Percentiles rank a stretch among this genome's conserved stretches.
These are phyloP conservation scores for Todiramphus chloris DNA, from an alignment of 2,113 vertebrate species.

Conservation along the genomic window DNA sequence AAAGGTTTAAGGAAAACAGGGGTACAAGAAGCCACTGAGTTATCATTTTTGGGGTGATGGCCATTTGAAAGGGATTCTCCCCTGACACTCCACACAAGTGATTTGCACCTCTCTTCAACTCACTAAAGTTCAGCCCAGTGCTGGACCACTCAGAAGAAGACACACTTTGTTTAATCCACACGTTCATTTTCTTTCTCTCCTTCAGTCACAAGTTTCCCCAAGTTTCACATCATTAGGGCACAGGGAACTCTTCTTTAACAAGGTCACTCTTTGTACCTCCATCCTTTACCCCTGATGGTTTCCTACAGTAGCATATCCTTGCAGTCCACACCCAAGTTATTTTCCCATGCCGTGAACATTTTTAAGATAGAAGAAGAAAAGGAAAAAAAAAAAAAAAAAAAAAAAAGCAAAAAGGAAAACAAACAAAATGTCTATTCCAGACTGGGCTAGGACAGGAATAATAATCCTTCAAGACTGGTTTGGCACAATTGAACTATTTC, in stretches of 20 bases:
- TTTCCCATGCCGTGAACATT: no score
- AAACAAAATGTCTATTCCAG: slow-evolving; percentile 31
- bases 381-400: background rate
- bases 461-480: slow-evolving; percentile 38
- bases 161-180: background rate
- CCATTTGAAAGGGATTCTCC: background rate
- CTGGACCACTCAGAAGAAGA: background rate
- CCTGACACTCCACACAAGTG: background rate
- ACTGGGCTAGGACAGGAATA: slow-evolving; percentile 3
- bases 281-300: fast-evolving
- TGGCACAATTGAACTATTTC: slow-evolving; percentile 22
- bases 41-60: background rate
- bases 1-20: background rate
- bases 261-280: background rate
- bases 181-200: background rate
- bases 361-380: background rate
- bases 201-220: background rate
- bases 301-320: background rate
- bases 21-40: background rate
- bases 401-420: background rate
- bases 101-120: background rate
- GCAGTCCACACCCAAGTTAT: background rate
- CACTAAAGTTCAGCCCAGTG: background rate
- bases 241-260: background rate
- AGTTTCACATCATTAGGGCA: background rate